Evolutionary conservation across 2,113 vertebrate genomes (phyloP).

Genomic region (Pollimyrus isidori): DNA sequence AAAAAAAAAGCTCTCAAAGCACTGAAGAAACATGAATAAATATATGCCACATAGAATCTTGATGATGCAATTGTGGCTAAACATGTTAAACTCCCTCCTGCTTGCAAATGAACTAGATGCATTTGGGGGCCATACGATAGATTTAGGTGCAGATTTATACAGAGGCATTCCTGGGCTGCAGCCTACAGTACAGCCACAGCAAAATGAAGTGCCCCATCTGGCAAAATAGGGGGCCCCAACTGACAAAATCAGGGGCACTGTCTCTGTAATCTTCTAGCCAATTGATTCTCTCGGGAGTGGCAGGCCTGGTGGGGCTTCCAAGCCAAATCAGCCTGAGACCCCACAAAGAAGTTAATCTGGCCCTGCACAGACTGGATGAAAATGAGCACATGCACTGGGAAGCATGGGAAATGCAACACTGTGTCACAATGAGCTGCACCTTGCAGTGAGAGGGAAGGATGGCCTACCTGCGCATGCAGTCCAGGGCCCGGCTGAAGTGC

Average conservation of each 20-base stretch:
- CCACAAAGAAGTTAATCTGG: not conserved
- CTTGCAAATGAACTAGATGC: too few relatives aligned
- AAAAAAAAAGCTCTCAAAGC: too few relatives aligned
- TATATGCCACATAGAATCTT: too few relatives aligned
- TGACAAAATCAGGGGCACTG: too few relatives aligned
- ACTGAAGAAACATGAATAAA: too few relatives aligned
- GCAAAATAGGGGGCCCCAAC: not conserved
- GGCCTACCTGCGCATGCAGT: constrained; percentile 92
- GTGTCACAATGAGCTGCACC: not conserved
- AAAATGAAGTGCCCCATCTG: not conserved
- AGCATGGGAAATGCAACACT: not conserved
- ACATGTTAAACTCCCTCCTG: too few relatives aligned
- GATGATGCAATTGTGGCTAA: too few relatives aligned
- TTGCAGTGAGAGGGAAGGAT: not conserved
- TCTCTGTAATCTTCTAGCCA: not conserved
- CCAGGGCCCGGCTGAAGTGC: constrained; percentile 83
- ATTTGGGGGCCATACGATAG: too few relatives aligned
- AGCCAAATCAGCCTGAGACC: not conserved
- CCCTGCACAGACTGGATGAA: not conserved
- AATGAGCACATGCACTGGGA: not conserved
- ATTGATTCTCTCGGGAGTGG: not conserved
- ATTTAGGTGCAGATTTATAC: too few relatives aligned
- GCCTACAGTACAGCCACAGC: not conserved
- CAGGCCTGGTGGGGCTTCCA: too few relatives aligned
- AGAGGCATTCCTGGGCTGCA: not conserved